These are phyloP conservation scores for Xylota sylvarum DNA, from an alignment of 2,888 invertebrate species.

Conservation along the genomic window DNA sequence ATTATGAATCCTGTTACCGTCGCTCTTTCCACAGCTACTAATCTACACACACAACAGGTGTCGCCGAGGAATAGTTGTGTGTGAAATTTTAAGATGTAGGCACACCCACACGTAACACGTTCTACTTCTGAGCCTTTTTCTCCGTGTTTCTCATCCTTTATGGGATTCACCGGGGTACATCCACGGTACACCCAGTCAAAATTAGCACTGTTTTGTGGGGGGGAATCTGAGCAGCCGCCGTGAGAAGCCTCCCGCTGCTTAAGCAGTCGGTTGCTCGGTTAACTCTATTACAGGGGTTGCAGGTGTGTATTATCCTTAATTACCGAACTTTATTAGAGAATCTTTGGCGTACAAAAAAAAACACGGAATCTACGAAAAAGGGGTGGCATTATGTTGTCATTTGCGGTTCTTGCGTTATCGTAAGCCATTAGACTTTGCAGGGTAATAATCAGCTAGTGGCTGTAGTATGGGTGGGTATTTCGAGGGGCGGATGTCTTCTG, in stretches of 20 bases:
- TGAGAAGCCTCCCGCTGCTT: conserved; percentile 8
- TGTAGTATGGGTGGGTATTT: not conserved
- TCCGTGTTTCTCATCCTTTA: not conserved
- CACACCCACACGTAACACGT: not conserved
- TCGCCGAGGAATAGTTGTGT: conserved; percentile 39
- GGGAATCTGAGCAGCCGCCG: conserved; percentile 7
- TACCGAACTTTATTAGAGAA: conserved; percentile 61
- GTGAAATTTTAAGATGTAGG: conserved; percentile 28
- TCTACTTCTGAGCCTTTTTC: not conserved
- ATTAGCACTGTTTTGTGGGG: conserved; percentile 48
- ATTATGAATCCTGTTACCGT: conserved; percentile 61
- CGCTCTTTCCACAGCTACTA: not conserved
- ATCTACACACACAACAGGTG: conserved; percentile 68
- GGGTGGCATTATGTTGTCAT: conserved; percentile 60
- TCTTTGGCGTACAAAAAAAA: conserved; percentile 27
- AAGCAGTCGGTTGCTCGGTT: conserved; percentile 15
- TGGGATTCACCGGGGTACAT: conserved; percentile 5
- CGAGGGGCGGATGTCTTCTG: conserved; percentile 37
- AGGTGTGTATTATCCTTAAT: conserved; percentile 67
- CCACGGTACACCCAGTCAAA: conserved; percentile 36
- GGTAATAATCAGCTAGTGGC: conserved; percentile 50
- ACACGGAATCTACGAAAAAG: not conserved
- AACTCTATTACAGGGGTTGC: conserved; percentile 39
- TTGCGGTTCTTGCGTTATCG: conserved; percentile 66
- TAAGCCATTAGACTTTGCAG: conserved; percentile 56